Evolutionary conservation across 2,113 vertebrate species (phyloP), one percentile per base, ranked within the genome.

Genomic region (Indicator indicator): DNA sequence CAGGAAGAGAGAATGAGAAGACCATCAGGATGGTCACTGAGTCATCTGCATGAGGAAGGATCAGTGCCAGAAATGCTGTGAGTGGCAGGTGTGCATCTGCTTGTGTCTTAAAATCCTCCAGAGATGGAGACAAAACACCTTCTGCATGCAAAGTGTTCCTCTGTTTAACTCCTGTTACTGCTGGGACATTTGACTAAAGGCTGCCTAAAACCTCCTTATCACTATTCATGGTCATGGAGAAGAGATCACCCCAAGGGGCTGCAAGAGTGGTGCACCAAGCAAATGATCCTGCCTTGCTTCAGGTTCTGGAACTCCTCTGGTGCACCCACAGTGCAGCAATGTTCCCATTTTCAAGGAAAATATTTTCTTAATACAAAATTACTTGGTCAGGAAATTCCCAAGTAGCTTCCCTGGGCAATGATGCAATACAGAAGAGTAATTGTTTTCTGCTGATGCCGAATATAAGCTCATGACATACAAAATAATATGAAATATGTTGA

Each of bases 21-120:
- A 64, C 7, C 12, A 21, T 20, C n/a, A n/a, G 24, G 20, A 56
- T 8, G 44, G 48, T 36, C 28, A 30, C 4, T 0, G 0, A 38
- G 21, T 33, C 48, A 38, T 67, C 14, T 63, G 24, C 36, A 70
- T 5, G 2, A 40, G 1, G 1, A 78, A 72, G 42, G 15, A 73
- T 11, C 52, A 26, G 32, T 26, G 50, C 30, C 36, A 86, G 36
- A 8, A 58, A 30, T 32, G 14, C 12, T 32, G 7, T 7, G 24
- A 77, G 52, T n/a, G 16, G 28, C 32, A 86, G 9, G 16, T 38
- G 21, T n/a, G n/a, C 7, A 12, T 1, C 3, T 2, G 1, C 12
- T 42, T 44, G 17, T 3, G 30, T 65, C 59, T 48, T 20, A 19
- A 56, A 55, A 59, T 32, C 16, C 28, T 56, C 30, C 26, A 27